A percentile compares a stretch with the other conserved stretches of the same genome.
Conservation (phyloP, 1,140 invertebrate species). For the Diorhabda carinulata region DNA sequence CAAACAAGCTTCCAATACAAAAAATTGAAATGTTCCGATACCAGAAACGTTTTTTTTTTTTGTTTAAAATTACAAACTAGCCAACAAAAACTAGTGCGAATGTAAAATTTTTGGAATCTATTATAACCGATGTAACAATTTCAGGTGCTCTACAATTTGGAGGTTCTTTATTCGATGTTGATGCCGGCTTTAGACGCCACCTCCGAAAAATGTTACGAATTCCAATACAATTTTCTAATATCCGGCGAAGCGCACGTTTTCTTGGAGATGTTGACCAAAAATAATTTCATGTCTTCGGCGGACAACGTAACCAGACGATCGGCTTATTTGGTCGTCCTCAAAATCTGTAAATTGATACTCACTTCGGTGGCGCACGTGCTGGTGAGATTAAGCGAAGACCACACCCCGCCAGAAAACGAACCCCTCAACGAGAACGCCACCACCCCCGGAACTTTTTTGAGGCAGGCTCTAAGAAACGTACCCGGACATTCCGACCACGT, state of each 20-base stretch:
- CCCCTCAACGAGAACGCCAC: constrained; percentile 49
- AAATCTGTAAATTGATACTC: constrained; percentile 83
- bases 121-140: not conserved
- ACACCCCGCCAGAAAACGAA: constrained; percentile 44
- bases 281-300: constrained; percentile 79
- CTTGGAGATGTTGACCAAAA: constrained; percentile 81
- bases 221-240: constrained; percentile 85
- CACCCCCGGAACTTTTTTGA: constrained; percentile 58
- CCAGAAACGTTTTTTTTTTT: too few species aligned
- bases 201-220: constrained; percentile 77
- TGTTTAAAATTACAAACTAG: too few species aligned
- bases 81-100: too few species aligned
- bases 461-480: constrained; percentile 66
- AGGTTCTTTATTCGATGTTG: constrained; percentile 86
- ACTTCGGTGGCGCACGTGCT: constrained; percentile 79
- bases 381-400: constrained; percentile 60
- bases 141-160: constrained; percentile 49
- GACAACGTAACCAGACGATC: constrained; percentile 76
- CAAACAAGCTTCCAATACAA: too few species aligned
- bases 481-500: constrained; percentile 62
- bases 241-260: constrained; percentile 78
- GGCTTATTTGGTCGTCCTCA: constrained; percentile 83
- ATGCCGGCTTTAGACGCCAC: constrained; percentile 85
- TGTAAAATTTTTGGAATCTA: too few species aligned
- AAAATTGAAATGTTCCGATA: too few species aligned